phyloP scores from a whole-genome alignment of 2,797 vertebrate species.

The Hemitrygon akajei region DNA sequence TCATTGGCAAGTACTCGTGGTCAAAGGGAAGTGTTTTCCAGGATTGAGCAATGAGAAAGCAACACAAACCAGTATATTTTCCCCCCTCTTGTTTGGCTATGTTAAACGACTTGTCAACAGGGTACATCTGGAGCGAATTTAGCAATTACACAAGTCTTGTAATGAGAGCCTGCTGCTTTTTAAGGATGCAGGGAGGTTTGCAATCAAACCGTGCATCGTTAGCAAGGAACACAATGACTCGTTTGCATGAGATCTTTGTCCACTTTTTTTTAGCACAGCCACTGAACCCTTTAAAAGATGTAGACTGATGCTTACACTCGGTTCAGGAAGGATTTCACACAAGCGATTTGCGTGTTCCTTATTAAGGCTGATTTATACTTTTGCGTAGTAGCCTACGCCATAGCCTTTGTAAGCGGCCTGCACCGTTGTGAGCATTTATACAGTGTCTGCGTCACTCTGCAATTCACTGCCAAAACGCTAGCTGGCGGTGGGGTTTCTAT shows the following conservation, averaged over 20 bases:
- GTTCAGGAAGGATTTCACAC: background rate
- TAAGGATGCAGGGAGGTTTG: background rate
- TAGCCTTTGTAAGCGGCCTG: too few species aligned
- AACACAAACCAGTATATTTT: background rate
- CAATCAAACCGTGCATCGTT: background rate
- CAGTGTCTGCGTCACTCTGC: too few species aligned
- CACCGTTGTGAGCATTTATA: too few species aligned
- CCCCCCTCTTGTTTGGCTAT: background rate
- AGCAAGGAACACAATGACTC: background rate
- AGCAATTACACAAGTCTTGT: background rate
- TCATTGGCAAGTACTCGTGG: background rate
- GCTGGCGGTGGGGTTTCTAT: too few species aligned
- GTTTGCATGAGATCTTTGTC: background rate
- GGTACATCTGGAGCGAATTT: slow-evolving; percentile 16
- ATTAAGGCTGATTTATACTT: too few species aligned
- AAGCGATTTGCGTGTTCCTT: background rate
- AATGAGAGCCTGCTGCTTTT: background rate
- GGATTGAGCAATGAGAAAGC: background rate
- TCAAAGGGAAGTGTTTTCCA: background rate
- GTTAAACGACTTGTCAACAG: background rate
- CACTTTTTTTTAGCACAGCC: background rate
- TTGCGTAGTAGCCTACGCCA: too few species aligned
- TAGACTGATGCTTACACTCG: background rate
- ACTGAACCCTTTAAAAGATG: background rate
- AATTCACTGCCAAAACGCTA: too few species aligned